Evolutionary conservation across 53 echinoderm and acorn worm genomes (phyloP).

Genomic region (Apostichopus leukothele): DNA sequence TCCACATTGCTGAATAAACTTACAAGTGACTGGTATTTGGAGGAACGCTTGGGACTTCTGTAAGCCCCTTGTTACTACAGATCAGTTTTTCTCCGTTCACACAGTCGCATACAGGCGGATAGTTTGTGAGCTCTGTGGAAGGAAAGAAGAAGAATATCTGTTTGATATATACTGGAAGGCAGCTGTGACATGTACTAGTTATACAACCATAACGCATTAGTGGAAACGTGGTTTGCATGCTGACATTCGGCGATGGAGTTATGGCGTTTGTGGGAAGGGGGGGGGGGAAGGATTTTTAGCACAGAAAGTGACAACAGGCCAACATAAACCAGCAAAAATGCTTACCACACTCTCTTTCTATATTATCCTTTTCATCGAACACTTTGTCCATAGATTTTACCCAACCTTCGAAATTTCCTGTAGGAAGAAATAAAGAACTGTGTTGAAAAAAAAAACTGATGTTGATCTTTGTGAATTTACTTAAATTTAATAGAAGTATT

Average conservation of each 20-base stretch:
- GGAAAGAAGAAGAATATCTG: too few relatives aligned
- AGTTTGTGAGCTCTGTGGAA: too few relatives aligned
- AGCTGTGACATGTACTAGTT: too few relatives aligned
- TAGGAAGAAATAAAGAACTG: not conserved
- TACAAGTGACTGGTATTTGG: not conserved
- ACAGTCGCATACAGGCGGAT: not conserved
- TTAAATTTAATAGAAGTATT: not conserved
- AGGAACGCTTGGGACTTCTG: not conserved
- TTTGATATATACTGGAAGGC: too few relatives aligned
- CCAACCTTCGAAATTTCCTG: constrained; percentile 18
- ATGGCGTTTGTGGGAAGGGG: not conserved
- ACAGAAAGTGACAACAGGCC: not conserved
- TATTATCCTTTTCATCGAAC: not conserved
- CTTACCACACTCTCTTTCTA: not conserved
- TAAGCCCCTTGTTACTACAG: not conserved
- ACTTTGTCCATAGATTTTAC: constrained; percentile 4
- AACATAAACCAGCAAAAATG: not conserved
- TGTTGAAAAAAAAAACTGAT: not conserved
- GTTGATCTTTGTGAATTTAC: too few relatives aligned
- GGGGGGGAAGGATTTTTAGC: not conserved
- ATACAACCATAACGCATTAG: too few relatives aligned
- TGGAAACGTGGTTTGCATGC: too few relatives aligned
- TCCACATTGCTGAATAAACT: not conserved
- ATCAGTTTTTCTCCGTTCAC: not conserved
- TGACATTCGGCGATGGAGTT: too few relatives aligned